Evolutionary conservation across 2,888 invertebrate genomes (phyloP), one percentile per base, ranked within the genome.

Genomic region (Cosmorhoe ocellata): DNA sequence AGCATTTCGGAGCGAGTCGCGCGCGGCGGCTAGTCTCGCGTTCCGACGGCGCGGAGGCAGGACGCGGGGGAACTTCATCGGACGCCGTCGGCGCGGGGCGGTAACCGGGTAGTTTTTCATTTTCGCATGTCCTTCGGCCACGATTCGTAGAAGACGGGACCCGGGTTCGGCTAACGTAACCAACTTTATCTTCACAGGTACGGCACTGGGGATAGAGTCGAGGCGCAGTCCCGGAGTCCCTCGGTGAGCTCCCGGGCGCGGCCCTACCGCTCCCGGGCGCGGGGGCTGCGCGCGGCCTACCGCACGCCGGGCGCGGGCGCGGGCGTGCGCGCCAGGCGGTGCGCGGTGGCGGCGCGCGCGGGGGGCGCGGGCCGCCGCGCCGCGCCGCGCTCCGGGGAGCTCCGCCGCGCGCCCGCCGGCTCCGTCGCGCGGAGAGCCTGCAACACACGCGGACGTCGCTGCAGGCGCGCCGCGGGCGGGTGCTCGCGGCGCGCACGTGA

Each of bases 361-460:
- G 56, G n/a, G n/a, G n/a, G n/a, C n/a, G n/a, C n/a, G n/a, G n/a
- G n/a, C 18, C 18, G 3, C 18, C 49, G 55, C 57, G 51, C 44
- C 48, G 48, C 72, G 3, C 18, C 18, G 18, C 18, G 18, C 18
- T 5, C 18, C 18, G 37, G 44, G 38, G 32, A n/a, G n/a, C n/a
- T 6, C 49, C 61, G 66, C 61, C 66, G 63, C 55, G 55, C 63
- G 47, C 55, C 57, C 32, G 47, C 22, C 8, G 38, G 42, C 5
- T 38, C 34, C 39, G 40, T 59, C 49, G 48, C 36, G 48, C 58
- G 51, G 49, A 63, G 55, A 55, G 59, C 56, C 41, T 58, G 37
- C 62, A 63, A 61, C 57, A 64, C 52, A 65, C 67, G 59, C 67
- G 64, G 69, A 56, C 48, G 68, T 65, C 68, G 56, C 48, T 56